Evolutionary conservation across 2,888 invertebrate genomes (phyloP), one percentile per base, ranked within the genome.

Genomic region (Xylota segnis): DNA sequence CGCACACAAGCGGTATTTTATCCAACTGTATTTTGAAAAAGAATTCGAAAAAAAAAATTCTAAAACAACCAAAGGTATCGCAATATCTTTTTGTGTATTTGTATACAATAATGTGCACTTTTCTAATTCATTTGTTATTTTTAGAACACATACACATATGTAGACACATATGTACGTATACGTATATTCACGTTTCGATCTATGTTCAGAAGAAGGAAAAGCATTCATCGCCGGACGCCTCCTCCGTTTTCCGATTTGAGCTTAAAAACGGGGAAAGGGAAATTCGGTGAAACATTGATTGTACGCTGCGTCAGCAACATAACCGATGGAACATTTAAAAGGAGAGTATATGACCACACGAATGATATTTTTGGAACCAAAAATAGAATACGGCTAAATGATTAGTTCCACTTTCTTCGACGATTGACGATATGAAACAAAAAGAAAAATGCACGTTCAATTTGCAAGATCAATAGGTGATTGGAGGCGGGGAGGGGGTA

Each of bases 31-130:
- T 50, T 54, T 54, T 54, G 27, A 16, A 68, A 40, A 52, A 54
- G 5, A 52, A 37, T 37, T 37, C 23, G 16, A 14, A 12, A 10
- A 45, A 58, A 14, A 12, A 14, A 45, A 58, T 32, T 58, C 32
- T 58, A 34, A 70, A 58, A 71, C 58, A 34, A 56, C 43, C 58
- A 16, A 14, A n/a, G 4, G 32, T 29, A 37, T 56, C 52, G 16
- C 29, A 27, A 63, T 54, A 54, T 14, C 37, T 52, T 50, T 74
- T 9, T 43, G n/a, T 74, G 23, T 72, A 40, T 77, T 83, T 82
- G 56, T 70, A 70, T 83, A 59, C 59, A 72, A 58, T 71, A 72
- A 56, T 78, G 78, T 83, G 83, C 56, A 83, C 78, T 78, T 66
- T 72, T 72, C 52, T 37, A 34, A 34, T 65, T 75, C 56, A 56